Evolutionary conservation across 1,140 invertebrate genomes (phyloP), one percentile per base, ranked within the genome.

Genomic region (Harlomillsia oculata): DNA sequence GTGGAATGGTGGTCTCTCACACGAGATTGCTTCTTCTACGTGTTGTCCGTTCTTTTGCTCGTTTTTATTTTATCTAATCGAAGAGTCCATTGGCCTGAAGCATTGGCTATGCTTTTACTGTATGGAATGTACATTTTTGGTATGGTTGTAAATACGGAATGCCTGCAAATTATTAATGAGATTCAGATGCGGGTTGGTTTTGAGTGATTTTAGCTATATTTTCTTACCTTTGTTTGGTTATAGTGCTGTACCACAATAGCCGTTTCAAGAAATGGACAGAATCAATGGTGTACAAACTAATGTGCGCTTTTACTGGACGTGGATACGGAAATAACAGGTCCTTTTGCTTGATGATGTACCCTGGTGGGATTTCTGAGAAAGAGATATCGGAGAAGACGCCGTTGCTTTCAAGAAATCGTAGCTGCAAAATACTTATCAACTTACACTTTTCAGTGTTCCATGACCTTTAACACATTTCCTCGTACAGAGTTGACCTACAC

Each of bases 1-100:
- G 71, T 94, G 51, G 87, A 92, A 68, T 94, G 89, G 89, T 94
- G 87, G 86, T 89, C 91, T 13, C 76, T 95, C 58, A 87, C 86
- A 34, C 77, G 92, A 67, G 91, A 96, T 68, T 90, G 87, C 66
- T 71, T 89, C 11, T 86, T 88, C 25, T 96, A 95, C 68, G 82
- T 84, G 3, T 76, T 90, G 11, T 89, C 89, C 21, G 88, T 96
- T 3, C 79, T 84, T 26, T 83, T 89, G 63, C 77, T 95, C 30
- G 89, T 93, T 62, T 79, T 83, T 66, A 84, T 90, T 55, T 66
- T 28, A 53, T 51, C 14, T 14, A 55, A 60, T 59, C n/a, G 52
- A 14, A 34, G 39, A 3, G 54, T 63, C 2, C 48, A 66, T 26
- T 66, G 60, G 60, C 58, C 60, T 26, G 58, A 65, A 37, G 63